Evolutionary conservation across 2,888 invertebrate species (phyloP), one percentile per base, ranked within the genome.

Genomic region (Tetragonisca angustula): DNA sequence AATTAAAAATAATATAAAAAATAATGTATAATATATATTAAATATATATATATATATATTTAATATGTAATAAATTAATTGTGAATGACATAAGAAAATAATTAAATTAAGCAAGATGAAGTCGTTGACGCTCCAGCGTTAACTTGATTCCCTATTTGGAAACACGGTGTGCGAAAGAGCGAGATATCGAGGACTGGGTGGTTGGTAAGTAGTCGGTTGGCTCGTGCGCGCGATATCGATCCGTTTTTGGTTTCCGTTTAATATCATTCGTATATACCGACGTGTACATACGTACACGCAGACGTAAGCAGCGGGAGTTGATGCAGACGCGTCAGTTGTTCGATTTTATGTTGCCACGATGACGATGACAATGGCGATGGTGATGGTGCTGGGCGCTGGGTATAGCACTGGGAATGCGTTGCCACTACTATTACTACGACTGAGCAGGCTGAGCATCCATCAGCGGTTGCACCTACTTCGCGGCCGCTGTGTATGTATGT

Each of bases 401-500:
- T 50, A 62, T 67, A 80, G 79, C 50, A 68, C n/a, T 71, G 74
- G 71, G 84, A 87, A 87, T 81, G 85, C 74, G 83, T 85, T 88
- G 80, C 80, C 82, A 83, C 86, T 84, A 84, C 59, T 80, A 86
- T 89, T 87, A 86, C 81, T 54, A 50, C 36, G 83, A 56, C n/a
- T 15, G 56, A 59, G 19, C 81, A 50, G 70, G 50, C 73, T 27
- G 73, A 76, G 80, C 80, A 88, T 86, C 85, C 88, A 85, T 88
- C 88, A 86, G 89, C 75, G 83, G 76, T 72, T 84, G 72, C 70
- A 81, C 79, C 85, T 83, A 86, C 81, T 81, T 84, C 78, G 89
- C 61, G 82, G 87, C 89, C 84, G 86, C 82, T 89, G 89, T 87
- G 85, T 84, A 84, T 85, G 87, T 87, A 83, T 83, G 86, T 83